Evolutionary conservation across 64 coral and sea anemone species (phyloP).

Genomic region (Orbicella faveolata): DNA sequence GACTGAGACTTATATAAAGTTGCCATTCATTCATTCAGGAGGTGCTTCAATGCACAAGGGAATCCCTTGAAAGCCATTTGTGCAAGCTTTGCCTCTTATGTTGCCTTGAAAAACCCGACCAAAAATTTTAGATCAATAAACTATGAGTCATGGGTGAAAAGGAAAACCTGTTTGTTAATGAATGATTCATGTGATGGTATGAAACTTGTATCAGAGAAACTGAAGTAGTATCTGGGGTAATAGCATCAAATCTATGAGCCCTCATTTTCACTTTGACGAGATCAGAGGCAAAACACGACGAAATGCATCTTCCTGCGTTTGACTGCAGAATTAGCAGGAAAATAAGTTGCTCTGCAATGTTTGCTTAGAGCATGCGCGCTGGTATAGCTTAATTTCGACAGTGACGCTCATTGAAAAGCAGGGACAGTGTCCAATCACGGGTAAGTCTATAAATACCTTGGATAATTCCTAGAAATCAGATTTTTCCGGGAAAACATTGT

Average conservation of each 20-base stretch:
- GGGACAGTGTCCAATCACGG: not conserved
- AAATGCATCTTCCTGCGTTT: slow-evolving; percentile 17
- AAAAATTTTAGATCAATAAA: not conserved
- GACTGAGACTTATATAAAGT: too few relatives aligned
- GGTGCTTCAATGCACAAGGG: not conserved
- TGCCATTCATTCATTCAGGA: too few relatives aligned
- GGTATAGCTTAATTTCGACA: too few relatives aligned
- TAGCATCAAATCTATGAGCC: too few relatives aligned
- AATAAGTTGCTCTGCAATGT: not conserved
- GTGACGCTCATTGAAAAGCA: too few relatives aligned
- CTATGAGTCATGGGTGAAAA: slow-evolving; percentile 15
- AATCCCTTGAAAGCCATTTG: slow-evolving; percentile 1
- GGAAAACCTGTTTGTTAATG: slow-evolving; percentile 3
- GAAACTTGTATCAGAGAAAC: not conserved
- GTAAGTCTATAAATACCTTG: not conserved
- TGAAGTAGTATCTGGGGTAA: not conserved
- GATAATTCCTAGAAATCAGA: not conserved
- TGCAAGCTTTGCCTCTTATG: not conserved
- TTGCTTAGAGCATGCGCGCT: not conserved
- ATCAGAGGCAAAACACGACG: too few relatives aligned
- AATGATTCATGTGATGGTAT: slow-evolving; percentile 20
- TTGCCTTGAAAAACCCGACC: not conserved
- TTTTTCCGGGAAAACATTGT: not conserved
- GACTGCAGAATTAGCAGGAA: slow-evolving; percentile 5
- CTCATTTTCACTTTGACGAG: too few relatives aligned